Evolutionary conservation across 2,888 invertebrate species (phyloP).

Genomic region (Andrena haemorrhoa): DNA sequence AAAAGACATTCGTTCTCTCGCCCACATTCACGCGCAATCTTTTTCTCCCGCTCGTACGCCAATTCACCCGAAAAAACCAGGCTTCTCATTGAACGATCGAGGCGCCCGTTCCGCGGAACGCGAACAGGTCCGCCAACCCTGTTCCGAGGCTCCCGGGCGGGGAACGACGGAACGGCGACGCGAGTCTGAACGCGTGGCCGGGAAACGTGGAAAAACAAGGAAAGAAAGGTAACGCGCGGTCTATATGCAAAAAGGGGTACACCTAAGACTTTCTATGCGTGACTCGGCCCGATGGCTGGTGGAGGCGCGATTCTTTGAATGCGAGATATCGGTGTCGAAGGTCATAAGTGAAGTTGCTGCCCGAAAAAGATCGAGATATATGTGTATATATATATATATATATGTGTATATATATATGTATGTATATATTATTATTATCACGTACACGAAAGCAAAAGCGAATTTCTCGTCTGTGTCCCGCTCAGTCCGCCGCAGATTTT

Average conservation of each 20-base stretch:
- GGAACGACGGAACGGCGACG: conserved; percentile 10
- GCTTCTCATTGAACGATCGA: conserved; percentile 17
- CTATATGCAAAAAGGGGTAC: conserved; percentile 1
- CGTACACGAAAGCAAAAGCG: conserved; percentile 57
- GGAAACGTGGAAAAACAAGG: conserved; percentile 32
- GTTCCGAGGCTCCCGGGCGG: conserved; percentile 22
- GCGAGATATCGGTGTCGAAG: conserved; percentile 41
- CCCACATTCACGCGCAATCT: conserved; percentile 57
- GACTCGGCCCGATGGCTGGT: conserved; percentile 26
- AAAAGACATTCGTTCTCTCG: conserved; percentile 55
- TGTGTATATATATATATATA: conserved; percentile 8
- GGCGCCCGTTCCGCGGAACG: conserved; percentile 40
- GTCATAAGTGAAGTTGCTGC: conserved; percentile 48
- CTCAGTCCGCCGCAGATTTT: conserved; percentile 80
- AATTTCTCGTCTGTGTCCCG: conserved; percentile 64
- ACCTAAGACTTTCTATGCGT: conserved; percentile 33
- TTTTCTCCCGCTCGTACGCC: conserved; percentile 55
- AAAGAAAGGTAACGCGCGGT: not conserved
- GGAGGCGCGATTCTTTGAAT: conserved; percentile 35
- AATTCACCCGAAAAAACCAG: conserved; percentile 55
- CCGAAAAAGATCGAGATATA: conserved; percentile 21
- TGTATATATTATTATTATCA: conserved; percentile 18
- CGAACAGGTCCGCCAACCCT: conserved; percentile 57
- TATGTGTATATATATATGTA: conserved; percentile 6
- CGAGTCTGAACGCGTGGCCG: conserved; percentile 43